These are phyloP conservation scores for Philhelius pedissequus DNA, from an alignment of 2,888 invertebrate genomes.

Conservation along the genomic window DNA sequence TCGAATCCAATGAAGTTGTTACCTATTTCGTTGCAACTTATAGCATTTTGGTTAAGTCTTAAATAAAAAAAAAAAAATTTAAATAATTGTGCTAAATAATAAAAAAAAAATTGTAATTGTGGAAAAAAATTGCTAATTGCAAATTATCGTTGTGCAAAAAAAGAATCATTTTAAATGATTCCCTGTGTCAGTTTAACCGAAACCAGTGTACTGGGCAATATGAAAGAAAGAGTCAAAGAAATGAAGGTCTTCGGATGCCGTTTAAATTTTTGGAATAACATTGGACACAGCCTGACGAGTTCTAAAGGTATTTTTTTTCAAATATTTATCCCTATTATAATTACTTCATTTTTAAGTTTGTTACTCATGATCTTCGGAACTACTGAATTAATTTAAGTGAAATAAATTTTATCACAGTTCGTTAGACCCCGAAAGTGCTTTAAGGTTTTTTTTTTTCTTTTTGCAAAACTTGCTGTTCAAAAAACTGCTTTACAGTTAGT, in stretches of 20 bases:
- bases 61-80: not conserved
- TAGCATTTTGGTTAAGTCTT: conserved; percentile 8
- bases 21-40: not conserved
- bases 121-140: conserved; percentile 15
- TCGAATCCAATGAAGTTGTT: conserved; percentile 51
- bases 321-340: too few species aligned
- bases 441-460: not conserved
- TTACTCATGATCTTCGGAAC: not conserved
- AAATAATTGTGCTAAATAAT: not conserved
- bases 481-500: not conserved
- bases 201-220: conserved; percentile 80
- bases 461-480: not conserved
- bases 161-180: conserved; percentile 75
- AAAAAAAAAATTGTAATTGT: not conserved
- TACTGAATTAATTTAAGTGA: not conserved
- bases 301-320: conserved; percentile 76
- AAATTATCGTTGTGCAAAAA: conserved; percentile 15
- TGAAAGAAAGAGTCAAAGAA: conserved; percentile 80
- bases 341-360: not conserved
- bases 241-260: conserved; percentile 81
- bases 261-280: conserved; percentile 80
- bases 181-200: conserved; percentile 79
- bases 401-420: not conserved
- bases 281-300: conserved; percentile 78
- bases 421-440: not conserved